Conservation (phyloP, 1,140 invertebrate genomes). For the Monochamus saltuarius region DNA sequence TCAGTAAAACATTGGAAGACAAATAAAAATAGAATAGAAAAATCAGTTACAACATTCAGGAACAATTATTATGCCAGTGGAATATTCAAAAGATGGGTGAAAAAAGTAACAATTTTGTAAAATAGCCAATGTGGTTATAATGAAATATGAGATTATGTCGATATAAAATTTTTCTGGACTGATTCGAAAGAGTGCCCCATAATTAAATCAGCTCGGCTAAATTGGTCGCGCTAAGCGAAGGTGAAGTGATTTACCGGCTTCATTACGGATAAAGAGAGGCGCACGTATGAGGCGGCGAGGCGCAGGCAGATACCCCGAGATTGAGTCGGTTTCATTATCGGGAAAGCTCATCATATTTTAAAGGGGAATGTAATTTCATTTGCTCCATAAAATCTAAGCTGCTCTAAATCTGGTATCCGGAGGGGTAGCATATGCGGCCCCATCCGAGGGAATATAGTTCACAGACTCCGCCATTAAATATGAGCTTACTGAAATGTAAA, state of each 20-base stretch:
- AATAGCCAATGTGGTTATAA: too few relatives aligned
- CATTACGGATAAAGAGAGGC: background rate
- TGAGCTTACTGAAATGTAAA: slow-evolving; percentile 55
- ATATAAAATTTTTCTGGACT: background rate
- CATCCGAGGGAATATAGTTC: slow-evolving; percentile 48
- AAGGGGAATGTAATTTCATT: slow-evolving; percentile 54
- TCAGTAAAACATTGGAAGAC: too few relatives aligned
- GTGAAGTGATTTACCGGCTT: slow-evolving; percentile 1
- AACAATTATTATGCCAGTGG: too few relatives aligned
- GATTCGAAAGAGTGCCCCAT: background rate
- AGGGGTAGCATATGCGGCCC: slow-evolving; percentile 48
- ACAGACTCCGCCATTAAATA: slow-evolving; percentile 52
- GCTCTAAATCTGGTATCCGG: slow-evolving; percentile 49
- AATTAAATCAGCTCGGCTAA: slow-evolving; percentile 2
- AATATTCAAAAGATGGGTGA: too few relatives aligned
- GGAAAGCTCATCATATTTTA: slow-evolving; percentile 53
- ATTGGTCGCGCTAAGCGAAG: background rate
- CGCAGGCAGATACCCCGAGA: slow-evolving; percentile 36
- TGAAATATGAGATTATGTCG: too few relatives aligned
- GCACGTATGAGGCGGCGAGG: slow-evolving; percentile 8
- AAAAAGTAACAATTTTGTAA: too few relatives aligned
- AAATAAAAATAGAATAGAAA: too few relatives aligned
- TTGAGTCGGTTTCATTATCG: slow-evolving; percentile 52
- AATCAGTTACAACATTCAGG: too few relatives aligned
- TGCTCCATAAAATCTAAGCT: slow-evolving; percentile 54